Base-by-base conservation (phyloP, 2,113 vertebrate genomes). In the Anser cygnoides region DNA sequence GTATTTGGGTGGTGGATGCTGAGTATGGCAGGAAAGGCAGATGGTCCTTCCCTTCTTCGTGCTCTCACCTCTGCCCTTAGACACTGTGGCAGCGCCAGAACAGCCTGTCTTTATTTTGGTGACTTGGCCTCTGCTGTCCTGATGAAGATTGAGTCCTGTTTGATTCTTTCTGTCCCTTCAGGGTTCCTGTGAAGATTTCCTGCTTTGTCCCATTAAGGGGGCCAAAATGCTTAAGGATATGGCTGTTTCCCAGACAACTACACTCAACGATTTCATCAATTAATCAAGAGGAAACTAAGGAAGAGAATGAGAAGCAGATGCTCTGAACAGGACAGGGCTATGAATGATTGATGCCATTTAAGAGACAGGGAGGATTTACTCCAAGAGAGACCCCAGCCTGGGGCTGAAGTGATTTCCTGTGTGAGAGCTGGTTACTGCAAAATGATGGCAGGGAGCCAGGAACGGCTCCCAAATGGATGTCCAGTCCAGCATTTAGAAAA, bases 221-320 rank as follows among this genome's bases (percentile, higher is more conserved):
- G 57, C 11, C 46, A 90, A 94, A 92, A 46, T 22, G 33, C 90
- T 71, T 71, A 74, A 92, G 92, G 90, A 97, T 93, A 93, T 74
- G 61, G 41, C 46, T 52, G 68, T 95, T 93, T 90, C 78, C 26
- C 9, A 77, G 79, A 80, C 92, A 94, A 86, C 93, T 11, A n/a
- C 59, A 54, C 68, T 92, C 92, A 77, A 88, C 41, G 77, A 55
- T 94, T 90, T 91, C 82, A 94, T 96, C 79, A 88, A 95, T 96
- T 93, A 95, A 93, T 93, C 85, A 92, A 61, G 83, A 93, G 85
- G 85, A 94, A 96, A 72, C 79, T 57, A 84, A 84, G 79, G 68
- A 96, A 94, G 49, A 87, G 62, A 95, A 95, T 87, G 74, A 89
- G 94, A 96, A 95, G 89, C 91, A 95, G 88, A 94, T 88, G 80